Evolutionary conservation across 2,113 vertebrate species (phyloP).

Genomic region (Stegostoma tigrinum): DNA sequence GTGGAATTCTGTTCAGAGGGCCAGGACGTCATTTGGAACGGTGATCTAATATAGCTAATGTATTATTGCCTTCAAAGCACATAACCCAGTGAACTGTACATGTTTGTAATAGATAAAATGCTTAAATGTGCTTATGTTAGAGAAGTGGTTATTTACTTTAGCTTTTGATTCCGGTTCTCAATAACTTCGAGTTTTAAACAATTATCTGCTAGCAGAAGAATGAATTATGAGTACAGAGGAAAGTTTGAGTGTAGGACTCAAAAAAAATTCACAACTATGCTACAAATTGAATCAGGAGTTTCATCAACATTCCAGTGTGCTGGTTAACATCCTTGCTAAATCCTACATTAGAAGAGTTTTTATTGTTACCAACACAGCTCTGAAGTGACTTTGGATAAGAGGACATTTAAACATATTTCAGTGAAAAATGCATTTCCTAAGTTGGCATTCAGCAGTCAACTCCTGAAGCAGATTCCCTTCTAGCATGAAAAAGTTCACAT

Average conservation of each 20-base stretch:
- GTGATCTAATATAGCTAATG: too few relatives aligned
- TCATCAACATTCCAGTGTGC: neutral
- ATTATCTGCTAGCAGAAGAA: too few relatives aligned
- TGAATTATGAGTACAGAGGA: too few relatives aligned
- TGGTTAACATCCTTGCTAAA: neutral
- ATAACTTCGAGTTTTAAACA: too few relatives aligned
- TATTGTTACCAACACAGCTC: neutral
- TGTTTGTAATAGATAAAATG: too few relatives aligned
- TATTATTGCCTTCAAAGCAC: too few relatives aligned
- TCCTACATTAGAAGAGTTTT: neutral
- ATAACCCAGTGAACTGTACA: too few relatives aligned
- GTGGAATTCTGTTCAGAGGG: too few relatives aligned
- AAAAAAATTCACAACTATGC: neutral
- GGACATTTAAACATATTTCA: neutral
- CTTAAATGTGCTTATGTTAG: too few relatives aligned
- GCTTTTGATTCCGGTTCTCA: too few relatives aligned
- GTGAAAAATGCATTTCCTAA: neutral
- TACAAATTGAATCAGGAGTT: neutral
- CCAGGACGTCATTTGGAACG: too few relatives aligned
- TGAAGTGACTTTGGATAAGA: neutral
- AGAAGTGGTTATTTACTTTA: too few relatives aligned
- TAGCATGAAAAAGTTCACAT: neutral
- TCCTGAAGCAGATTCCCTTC: neutral
- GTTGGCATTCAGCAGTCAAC: neutral
- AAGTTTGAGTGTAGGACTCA: neutral